Evolutionary conservation across 2,113 vertebrate species (phyloP).

Genomic region (Acrocephalus kingi): DNA sequence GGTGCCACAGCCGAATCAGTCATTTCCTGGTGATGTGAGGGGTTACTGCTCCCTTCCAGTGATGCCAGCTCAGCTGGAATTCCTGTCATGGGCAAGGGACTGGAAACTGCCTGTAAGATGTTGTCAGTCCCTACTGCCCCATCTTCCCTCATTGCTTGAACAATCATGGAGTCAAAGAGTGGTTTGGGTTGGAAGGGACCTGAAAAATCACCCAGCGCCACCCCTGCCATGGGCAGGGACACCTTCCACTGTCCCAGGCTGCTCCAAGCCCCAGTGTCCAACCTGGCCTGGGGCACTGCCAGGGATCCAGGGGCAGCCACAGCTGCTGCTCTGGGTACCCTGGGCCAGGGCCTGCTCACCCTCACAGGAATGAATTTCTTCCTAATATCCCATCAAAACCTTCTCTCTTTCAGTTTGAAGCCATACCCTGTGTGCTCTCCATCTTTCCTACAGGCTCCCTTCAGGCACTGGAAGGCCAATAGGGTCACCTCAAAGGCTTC

Average conservation of each 20-base stretch:
- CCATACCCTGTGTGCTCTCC: not conserved
- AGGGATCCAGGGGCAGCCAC: not conserved
- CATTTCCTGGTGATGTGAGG: not conserved
- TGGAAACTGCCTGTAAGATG: not conserved
- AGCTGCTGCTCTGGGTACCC: not conserved
- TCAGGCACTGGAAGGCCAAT: not conserved
- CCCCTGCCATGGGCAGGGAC: not conserved
- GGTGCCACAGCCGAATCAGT: not conserved
- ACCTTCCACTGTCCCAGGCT: not conserved
- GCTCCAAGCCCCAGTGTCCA: not conserved
- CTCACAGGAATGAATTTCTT: rapidly evolving
- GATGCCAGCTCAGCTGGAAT: not conserved
- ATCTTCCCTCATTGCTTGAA: not conserved
- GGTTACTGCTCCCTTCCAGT: not conserved
- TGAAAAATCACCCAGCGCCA: not conserved
- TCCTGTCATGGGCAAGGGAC: not conserved
- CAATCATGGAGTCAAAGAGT: not conserved
- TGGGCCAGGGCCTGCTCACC: rapidly evolving
- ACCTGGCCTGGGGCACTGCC: not conserved
- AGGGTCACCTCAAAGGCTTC: not conserved
- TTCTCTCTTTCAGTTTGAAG: not conserved
- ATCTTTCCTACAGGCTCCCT: no score
- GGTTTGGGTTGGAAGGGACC: not conserved
- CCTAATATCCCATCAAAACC: no score
- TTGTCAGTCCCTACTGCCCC: not conserved